phyloP scores from a whole-genome alignment of 2,113 vertebrate species.

The Epinephelus moara region DNA sequence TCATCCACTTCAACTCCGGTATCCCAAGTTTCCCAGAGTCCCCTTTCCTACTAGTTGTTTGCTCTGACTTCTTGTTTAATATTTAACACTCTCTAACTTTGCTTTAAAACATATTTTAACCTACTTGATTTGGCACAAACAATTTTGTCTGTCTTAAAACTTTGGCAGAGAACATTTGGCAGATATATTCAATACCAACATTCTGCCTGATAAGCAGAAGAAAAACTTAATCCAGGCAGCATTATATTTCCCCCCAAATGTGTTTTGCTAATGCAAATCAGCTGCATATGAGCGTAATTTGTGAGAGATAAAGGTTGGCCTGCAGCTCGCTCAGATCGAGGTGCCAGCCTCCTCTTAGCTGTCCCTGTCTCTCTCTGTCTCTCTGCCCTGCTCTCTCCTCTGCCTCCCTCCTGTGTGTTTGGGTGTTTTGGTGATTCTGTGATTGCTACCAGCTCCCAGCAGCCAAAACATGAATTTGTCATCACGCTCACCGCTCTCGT shows the following conservation, averaged over 20 bases:
- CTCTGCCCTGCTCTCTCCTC: neutral
- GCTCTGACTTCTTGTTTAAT: neutral
- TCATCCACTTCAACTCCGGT: neutral
- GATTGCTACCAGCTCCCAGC: slow-evolving; percentile 85
- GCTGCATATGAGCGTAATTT: slow-evolving; percentile 24
- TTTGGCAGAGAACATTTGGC: slow-evolving; percentile 20
- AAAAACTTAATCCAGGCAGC: neutral
- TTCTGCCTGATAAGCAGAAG: slow-evolving; percentile 15
- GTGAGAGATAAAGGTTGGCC: slow-evolving; percentile 35
- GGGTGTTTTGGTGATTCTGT: slow-evolving; percentile 86
- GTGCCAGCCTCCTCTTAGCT: slow-evolving; percentile 30
- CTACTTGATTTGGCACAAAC: slow-evolving; percentile 8
- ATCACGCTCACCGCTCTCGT: slow-evolving; percentile 75
- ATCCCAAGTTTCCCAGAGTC: neutral
- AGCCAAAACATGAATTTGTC: slow-evolving; percentile 91
- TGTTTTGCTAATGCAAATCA: slow-evolving; percentile 38
- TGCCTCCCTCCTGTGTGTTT: slow-evolving; percentile 82
- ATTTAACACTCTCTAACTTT: neutral
- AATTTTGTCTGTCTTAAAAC: neutral
- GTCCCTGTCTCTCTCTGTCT: neutral
- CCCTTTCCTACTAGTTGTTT: neutral
- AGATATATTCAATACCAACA: neutral
- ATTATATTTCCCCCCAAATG: slow-evolving; percentile 19
- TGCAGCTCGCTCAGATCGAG: slow-evolving; percentile 16
- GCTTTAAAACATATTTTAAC: slow-evolving; percentile 5